Evolutionary conservation across 2,888 invertebrate species (phyloP).

Genomic region (Ptychoptera contaminata): DNA sequence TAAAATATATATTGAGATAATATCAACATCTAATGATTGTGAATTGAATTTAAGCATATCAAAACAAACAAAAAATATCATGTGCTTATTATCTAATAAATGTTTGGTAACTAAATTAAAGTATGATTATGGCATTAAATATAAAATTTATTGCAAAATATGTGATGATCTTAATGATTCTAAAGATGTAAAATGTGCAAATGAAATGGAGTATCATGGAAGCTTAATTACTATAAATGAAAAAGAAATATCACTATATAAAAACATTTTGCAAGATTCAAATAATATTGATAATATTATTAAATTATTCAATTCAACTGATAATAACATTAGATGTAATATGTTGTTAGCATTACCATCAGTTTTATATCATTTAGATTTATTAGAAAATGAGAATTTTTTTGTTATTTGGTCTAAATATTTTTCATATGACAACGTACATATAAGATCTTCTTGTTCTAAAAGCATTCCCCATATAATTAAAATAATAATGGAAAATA

Average conservation of each 20-base stretch:
- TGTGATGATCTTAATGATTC: slow-evolving; percentile 1
- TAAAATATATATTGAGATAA: too few species aligned
- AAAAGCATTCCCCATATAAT: neutral
- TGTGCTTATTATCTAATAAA: slow-evolving; percentile 3
- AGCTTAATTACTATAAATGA: neutral
- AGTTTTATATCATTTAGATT: slow-evolving; percentile 6
- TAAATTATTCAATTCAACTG: neutral
- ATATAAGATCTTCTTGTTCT: slow-evolving; percentile 6
- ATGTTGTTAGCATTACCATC: slow-evolving; percentile 8
- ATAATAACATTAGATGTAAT: slow-evolving; percentile 1
- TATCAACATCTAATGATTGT: too few species aligned
- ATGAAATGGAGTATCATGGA: neutral
- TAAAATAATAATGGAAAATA: slow-evolving; percentile 1
- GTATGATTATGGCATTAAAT: slow-evolving; percentile 1
- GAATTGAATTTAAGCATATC: too few species aligned
- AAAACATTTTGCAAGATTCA: neutral
- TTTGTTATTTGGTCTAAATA: slow-evolving; percentile 6
- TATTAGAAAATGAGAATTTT: slow-evolving; percentile 3
- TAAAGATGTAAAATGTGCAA: neutral
- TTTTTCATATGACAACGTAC: slow-evolving; percentile 3
- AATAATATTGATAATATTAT: neutral
- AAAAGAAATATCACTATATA: neutral
- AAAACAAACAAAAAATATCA: slow-evolving; percentile 4
- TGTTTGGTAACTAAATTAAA: slow-evolving; percentile 3
- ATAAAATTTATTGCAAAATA: slow-evolving; percentile 6